Base-by-base conservation (phyloP, 2,888 invertebrate genomes). In the Tetrapedia diversipes region DNA sequence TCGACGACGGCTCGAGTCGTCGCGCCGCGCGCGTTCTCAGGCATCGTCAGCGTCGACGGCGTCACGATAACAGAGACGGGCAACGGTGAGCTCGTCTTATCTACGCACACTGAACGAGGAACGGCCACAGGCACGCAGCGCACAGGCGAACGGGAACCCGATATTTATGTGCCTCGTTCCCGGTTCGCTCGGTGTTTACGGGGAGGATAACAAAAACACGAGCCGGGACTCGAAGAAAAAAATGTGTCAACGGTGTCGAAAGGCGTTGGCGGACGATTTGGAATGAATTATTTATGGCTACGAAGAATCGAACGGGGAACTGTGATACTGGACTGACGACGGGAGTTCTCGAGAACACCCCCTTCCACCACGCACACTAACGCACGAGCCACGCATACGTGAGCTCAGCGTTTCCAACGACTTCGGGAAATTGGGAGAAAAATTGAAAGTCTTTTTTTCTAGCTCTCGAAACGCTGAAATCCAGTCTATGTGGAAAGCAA, bases 21-120 rank as follows among this genome's bases (percentile, higher is more conserved):
- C 32, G 61, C 24, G 49, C 10, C 27, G 24, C 16, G 64, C 27
- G 24, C 16, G 64, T 81, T 81, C 82, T 76, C 81, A 76, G 60
- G 83, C 83, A 47, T 27, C 65, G 84, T 84, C 84, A 84, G 84
- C 84, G 63, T 60, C 53, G 53, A 67, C 37, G 61, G 56, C 69
- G 59, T 47, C 16, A 51, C 63, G 83, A 82, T 77, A 83, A 82
- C 66, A 41, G 54, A n/a, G n/a, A n/a, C 16, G 27, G 32, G 49
- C 56, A 22, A 16, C n/a, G 60, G 27, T 24, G 24, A 37, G 61
- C 53, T 61, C 45, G 16, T 22, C 65, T 78, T 78, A 74, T 78
- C 70, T 68, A 2, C 19, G 4, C 10, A 27, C 29, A 45, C 61
- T 10, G 53, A 7, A 51, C 63, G 34, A 29, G 63, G 22, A 45